Percentiles rank a stretch among this genome's conserved stretches.
phyloP scores from a whole-genome alignment of 2,113 vertebrate genomes.

The Crotalus helleri region DNA sequence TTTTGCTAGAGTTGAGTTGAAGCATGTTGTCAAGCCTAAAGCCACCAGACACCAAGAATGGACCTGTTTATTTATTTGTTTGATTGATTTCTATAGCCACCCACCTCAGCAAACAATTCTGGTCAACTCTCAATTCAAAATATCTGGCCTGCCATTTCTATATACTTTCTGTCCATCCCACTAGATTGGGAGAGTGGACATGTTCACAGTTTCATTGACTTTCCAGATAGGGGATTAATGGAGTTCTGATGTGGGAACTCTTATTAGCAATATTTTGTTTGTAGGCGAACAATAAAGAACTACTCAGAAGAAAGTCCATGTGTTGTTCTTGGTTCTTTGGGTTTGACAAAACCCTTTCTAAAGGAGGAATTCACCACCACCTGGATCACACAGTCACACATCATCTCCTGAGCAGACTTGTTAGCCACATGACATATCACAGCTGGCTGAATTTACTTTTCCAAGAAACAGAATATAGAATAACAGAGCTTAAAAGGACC shows the following conservation, averaged over 20 bases:
- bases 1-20: neutral
- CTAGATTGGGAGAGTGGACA: neutral
- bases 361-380: neutral
- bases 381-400: neutral
- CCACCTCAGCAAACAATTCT: neutral
- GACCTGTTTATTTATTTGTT: neutral
- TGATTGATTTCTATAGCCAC: neutral
- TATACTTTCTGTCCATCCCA: neutral
- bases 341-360: neutral
- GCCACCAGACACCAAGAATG: neutral
- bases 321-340: neutral
- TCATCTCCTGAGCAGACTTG: neutral
- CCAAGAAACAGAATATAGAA: neutral
- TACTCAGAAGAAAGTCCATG: neutral
- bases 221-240: neutral
- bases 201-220: neutral
- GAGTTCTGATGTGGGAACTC: neutral
- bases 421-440: neutral
- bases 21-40: neutral
- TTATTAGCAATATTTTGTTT: neutral
- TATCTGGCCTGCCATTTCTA: neutral
- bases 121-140: neutral
- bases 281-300: neutral
- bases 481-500: neutral
- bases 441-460: neutral